phyloP scores from a whole-genome alignment of 2,113 vertebrate genomes.

The Vidua chalybeata region DNA sequence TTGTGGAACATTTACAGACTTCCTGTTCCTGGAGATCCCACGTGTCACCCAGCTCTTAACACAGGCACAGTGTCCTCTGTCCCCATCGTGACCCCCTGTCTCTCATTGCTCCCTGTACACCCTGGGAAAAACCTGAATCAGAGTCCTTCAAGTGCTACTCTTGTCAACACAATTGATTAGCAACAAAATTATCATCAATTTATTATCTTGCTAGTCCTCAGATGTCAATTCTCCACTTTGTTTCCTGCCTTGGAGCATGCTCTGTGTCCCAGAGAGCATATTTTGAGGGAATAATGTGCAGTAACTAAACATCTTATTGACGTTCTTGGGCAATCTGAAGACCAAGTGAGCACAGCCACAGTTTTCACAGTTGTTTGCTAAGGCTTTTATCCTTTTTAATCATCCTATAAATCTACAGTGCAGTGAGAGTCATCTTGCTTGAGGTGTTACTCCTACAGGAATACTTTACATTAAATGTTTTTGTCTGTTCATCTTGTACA shows the following conservation, averaged over 20 bases:
- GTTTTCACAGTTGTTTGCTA: not conserved
- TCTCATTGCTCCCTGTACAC: not conserved
- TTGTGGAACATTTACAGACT: not conserved
- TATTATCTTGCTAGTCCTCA: not conserved
- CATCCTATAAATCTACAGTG: not conserved
- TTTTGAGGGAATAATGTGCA: not conserved
- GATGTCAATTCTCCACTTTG: not conserved
- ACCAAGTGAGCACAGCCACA: not conserved
- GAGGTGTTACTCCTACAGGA: not conserved
- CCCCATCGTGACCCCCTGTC: not conserved
- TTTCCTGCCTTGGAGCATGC: not conserved
- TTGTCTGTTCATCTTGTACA: not conserved
- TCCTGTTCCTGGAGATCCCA: not conserved
- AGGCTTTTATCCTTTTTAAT: not conserved
- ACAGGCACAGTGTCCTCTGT: not conserved
- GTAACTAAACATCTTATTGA: not conserved
- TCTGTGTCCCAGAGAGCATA: fast-evolving
- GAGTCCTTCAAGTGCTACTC: not conserved
- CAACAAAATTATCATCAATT: not conserved
- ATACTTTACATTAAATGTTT: not conserved
- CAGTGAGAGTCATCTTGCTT: not conserved
- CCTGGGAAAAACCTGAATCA: not conserved
- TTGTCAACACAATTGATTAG: not conserved
- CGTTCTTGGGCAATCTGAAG: not conserved
- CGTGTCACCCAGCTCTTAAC: fast-evolving